Base-by-base conservation (phyloP, 2,113 vertebrate genomes). In the Mola mola region DNA sequence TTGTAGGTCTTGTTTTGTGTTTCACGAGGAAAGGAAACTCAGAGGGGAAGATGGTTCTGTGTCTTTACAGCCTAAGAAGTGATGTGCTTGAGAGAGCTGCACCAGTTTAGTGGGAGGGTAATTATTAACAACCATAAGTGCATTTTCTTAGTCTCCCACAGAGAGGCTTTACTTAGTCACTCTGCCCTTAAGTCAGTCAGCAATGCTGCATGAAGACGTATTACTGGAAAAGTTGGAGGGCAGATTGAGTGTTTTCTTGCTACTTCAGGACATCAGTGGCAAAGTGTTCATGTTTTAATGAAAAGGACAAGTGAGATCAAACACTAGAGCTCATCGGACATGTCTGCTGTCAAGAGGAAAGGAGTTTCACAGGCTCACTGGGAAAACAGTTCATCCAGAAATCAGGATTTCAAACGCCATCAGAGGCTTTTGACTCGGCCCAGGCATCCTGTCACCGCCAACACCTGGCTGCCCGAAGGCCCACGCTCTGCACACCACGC, bases 121-220 rank as follows among this genome's bases (percentile, higher is more conserved):
- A 92, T 92, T 64, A 93, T 92, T 92, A 91, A 93, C 91, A 87
- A 24, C 28, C 46, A 36, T 68, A 60, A 71, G 61, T 53, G 28
- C 15, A 26, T 43, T 61, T 63, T 47, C 81, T 70, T 37, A 22
- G 55, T 62, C 86, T 81, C 87, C 72, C 76, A 73, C 84, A 19
- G 72, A 76, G 72, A 63, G 56, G 22, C 31, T 29, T 55, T 26
- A 13, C 49, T 57, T 42, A 13, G 15, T 28, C 34, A 43, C 9
- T 42, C 25, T 29, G 4, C 43, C n/a, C 13, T 49, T 33, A 5
- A 28, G 48, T 49, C 33, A 16, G 47, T 46, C 58, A 10, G 8
- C 19, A 48, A 9, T 31, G 46, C 31, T 44, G 37, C 16, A 1
- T 17, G 13, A 29, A 53, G 70, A 9, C 17, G 3, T 37, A n/a